These are phyloP conservation scores for Onchidella celtica DNA, from an alignment of 2,888 invertebrate species.

Conservation along the genomic window DNA sequence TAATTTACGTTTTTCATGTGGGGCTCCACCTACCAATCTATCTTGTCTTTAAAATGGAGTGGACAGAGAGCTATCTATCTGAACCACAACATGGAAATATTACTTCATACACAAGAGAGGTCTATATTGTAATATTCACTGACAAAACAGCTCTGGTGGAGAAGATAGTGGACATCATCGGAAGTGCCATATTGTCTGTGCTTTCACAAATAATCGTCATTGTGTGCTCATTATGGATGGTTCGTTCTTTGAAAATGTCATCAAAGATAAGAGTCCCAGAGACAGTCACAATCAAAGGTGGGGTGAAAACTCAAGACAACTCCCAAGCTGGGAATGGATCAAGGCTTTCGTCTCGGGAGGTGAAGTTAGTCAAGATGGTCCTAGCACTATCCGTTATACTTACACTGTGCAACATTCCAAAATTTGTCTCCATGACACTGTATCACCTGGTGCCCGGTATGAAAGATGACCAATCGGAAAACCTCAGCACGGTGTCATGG, in stretches of 20 bases:
- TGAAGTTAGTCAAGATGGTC: constrained; percentile 1
- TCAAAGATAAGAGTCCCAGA: too few species aligned
- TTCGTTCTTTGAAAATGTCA: too few species aligned
- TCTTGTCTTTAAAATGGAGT: neutral
- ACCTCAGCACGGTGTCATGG: neutral
- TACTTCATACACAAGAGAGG: too few species aligned
- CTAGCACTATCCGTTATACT: neutral
- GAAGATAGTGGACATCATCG: neutral
- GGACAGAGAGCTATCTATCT: neutral
- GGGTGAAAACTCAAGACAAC: too few species aligned
- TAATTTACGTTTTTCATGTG: constrained; percentile 12
- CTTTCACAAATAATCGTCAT: neutral
- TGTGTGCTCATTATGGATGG: constrained; percentile 7
- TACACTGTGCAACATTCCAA: neutral
- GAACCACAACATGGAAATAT: neutral
- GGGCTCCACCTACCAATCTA: neutral
- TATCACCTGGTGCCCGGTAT: neutral
- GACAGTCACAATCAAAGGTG: too few species aligned
- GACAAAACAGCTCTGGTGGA: neutral
- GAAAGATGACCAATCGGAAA: neutral
- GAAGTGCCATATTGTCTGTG: neutral
- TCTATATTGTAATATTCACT: neutral
- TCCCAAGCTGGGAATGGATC: too few species aligned
- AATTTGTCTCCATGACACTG: neutral
- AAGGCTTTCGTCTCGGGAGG: neutral